These are phyloP conservation scores for Dinothrombium tinctorium DNA, from an alignment of 1,140 invertebrate species.

Conservation along the genomic window DNA sequence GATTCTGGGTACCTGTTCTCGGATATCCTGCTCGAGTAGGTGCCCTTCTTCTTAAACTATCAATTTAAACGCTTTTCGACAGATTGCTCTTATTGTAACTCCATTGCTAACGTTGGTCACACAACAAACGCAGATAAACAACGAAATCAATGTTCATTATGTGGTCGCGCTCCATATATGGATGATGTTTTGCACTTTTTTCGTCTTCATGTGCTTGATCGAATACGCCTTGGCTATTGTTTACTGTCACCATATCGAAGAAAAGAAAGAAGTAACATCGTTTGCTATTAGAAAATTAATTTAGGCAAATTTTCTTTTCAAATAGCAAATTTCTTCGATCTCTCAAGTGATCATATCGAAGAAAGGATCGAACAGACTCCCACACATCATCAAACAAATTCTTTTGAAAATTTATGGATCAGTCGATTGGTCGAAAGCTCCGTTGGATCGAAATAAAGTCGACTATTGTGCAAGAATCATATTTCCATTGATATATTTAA, in stretches of 20 bases:
- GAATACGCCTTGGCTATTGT: slow-evolving; percentile 50
- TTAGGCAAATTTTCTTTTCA: no score
- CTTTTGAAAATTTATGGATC: slow-evolving; percentile 1
- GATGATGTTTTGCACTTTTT: slow-evolving; percentile 43
- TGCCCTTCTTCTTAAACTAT: no score
- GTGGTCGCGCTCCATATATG: slow-evolving; percentile 30
- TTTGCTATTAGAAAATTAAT: neutral
- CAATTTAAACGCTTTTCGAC: no score
- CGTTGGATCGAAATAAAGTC: slow-evolving; percentile 3
- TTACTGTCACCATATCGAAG: neutral
- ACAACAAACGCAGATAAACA: slow-evolving; percentile 31
- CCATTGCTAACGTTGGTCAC: slow-evolving; percentile 41
- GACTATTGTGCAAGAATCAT: neutral
- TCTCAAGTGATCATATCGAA: no score
- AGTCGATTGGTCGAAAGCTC: neutral
- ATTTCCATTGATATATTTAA: slow-evolving; percentile 1
- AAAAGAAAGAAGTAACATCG: slow-evolving; percentile 2
- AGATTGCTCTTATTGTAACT: slow-evolving; percentile 20
- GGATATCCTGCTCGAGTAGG: slow-evolving; percentile 14
- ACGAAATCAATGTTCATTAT: slow-evolving; percentile 23
- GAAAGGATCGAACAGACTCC: neutral
- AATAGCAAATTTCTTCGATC: no score
- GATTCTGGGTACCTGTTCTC: slow-evolving; percentile 14
- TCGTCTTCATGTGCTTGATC: slow-evolving; percentile 52
- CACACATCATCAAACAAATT: neutral